Conservation (phyloP, 2,113 vertebrate genomes). For the Psephotus haematonotus region DNA sequence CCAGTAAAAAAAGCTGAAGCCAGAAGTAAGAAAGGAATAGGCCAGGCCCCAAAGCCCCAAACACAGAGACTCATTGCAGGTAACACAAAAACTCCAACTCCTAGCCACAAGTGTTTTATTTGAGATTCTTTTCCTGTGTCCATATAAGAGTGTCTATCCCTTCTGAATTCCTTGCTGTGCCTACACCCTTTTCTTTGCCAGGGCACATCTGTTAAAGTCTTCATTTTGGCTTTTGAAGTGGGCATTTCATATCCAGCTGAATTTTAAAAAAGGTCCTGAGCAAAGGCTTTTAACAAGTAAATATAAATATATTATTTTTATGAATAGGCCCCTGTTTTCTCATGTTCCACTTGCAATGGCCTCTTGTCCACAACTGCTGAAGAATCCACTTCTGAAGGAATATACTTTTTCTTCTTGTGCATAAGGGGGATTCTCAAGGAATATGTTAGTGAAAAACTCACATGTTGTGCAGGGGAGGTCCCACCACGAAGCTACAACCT, state of each 20-base stretch:
- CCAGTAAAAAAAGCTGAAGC: background rate
- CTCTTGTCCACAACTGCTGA: slow-evolving; percentile 44
- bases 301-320: slow-evolving; percentile 61
- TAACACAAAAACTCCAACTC: slow-evolving; percentile 12
- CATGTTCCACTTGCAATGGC: slow-evolving; percentile 30
- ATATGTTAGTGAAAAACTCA: background rate
- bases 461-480: background rate
- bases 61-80: slow-evolving; percentile 7
- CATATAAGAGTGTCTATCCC: slow-evolving; percentile 2
- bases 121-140: background rate
- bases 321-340: slow-evolving; percentile 66
- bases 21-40: background rate
- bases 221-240: slow-evolving; percentile 45
- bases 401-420: background rate
- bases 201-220: slow-evolving; percentile 65
- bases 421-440: background rate
- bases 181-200: slow-evolving; percentile 40
- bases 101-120: slow-evolving; percentile 33
- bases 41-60: background rate
- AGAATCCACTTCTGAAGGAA: background rate
- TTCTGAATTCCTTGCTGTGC: slow-evolving; percentile 42
- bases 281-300: slow-evolving; percentile 40
- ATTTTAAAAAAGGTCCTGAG: slow-evolving; percentile 45
- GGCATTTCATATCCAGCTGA: slow-evolving; percentile 50
- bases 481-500: background rate